Evolutionary conservation across 2,113 vertebrate species (phyloP).

Genomic region (Grammomys dolichurus): DNA sequence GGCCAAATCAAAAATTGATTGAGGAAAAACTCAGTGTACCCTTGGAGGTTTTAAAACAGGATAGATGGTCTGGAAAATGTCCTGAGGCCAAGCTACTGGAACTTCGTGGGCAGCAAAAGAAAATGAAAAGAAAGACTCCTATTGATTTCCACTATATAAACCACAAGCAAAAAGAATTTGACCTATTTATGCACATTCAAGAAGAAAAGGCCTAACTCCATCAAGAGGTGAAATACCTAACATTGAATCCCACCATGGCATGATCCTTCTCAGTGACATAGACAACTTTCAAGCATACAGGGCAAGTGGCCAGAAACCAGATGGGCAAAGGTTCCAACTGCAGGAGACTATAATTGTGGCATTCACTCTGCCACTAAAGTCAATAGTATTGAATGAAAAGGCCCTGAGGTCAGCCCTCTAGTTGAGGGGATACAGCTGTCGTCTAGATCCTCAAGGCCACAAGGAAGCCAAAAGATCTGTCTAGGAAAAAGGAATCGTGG

Average conservation of each 20-base stretch:
- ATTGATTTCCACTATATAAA: slow-evolving; percentile 62
- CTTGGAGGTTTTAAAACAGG: not conserved
- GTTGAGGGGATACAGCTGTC: not conserved
- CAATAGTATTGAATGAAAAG: not conserved
- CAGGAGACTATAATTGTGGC: not conserved
- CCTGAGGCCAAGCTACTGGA: slow-evolving; percentile 42
- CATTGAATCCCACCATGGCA: not conserved
- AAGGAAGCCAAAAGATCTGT: not conserved
- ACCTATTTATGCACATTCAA: not conserved
- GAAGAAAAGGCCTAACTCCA: not conserved
- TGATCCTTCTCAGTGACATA: not conserved
- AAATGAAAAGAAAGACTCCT: slow-evolving; percentile 11
- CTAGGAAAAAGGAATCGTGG: not conserved
- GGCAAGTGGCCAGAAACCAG: not conserved
- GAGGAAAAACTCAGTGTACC: slow-evolving; percentile 26
- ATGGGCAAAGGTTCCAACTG: not conserved
- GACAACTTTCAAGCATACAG: not conserved
- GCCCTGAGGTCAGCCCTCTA: not conserved
- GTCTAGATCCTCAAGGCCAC: not conserved
- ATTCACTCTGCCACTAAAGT: not conserved
- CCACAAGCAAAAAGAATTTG: slow-evolving; percentile 64
- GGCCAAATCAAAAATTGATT: slow-evolving; percentile 58
- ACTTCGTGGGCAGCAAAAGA: not conserved
- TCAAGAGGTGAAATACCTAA: not conserved
- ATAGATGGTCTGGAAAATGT: slow-evolving; percentile 28